Percentiles rank a stretch among this genome's conserved stretches.
phyloP scores from a whole-genome alignment of 2,888 invertebrate genomes.

The Torymus auratus region DNA sequence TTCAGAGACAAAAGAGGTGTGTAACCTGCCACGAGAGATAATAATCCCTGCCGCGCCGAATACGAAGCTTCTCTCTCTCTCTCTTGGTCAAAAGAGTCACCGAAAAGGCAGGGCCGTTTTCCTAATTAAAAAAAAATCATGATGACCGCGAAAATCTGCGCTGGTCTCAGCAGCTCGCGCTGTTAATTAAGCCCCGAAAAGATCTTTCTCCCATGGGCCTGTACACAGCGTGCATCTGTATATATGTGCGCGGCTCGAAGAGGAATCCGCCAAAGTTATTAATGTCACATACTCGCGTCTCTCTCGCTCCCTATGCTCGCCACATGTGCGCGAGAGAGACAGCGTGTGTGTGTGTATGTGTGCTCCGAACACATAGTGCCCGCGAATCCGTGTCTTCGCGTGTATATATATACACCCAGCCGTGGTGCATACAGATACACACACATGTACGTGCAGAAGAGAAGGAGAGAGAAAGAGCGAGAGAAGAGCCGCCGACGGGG shows the following conservation, averaged over 20 bases:
- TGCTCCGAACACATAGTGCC: constrained; percentile 39
- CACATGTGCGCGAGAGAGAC: background rate
- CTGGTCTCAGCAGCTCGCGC: constrained; percentile 1
- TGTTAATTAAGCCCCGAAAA: constrained; percentile 57
- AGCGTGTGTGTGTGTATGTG: background rate
- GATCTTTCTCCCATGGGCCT: constrained; percentile 37
- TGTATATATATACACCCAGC: background rate
- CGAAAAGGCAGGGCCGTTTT: background rate
- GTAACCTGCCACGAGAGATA: constrained; percentile 3
- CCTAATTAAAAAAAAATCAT: constrained; percentile 52
- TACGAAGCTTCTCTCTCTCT: no score
- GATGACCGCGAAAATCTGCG: constrained; percentile 15
- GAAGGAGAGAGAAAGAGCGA: background rate
- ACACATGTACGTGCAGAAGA: constrained; percentile 13
- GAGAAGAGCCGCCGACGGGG: constrained; percentile 10
- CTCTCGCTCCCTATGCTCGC: constrained; percentile 1
- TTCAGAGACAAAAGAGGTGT: constrained; percentile 10
- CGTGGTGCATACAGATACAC: constrained; percentile 6
- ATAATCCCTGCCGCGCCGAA: background rate
- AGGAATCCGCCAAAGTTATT: constrained; percentile 56
- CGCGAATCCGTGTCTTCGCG: constrained; percentile 39
- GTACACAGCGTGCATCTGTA: background rate
- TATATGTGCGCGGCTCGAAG: background rate
- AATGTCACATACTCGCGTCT: constrained; percentile 56
- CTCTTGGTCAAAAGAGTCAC: no score